Base-by-base conservation (phyloP, 2,113 vertebrate genomes). In the Paedocypris sp. region DNA sequence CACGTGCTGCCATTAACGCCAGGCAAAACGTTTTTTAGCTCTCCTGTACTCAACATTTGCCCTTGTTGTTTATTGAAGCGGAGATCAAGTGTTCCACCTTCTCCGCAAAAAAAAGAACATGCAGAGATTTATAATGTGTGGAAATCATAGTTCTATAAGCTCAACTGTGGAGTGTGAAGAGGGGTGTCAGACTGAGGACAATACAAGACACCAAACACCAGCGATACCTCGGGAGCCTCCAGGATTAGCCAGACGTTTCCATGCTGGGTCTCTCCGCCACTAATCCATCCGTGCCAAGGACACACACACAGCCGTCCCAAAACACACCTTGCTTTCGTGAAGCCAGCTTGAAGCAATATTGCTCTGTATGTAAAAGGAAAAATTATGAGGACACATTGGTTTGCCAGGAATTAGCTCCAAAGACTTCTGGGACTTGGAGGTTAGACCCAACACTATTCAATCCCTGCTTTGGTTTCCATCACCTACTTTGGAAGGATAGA, bases 261-360 rank as follows among this genome's bases (percentile, higher is more conserved):
- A 42, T 62, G 42, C 31, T 66, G 70, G 39, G 66, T 47, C 49
- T 67, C 52, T 41, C 58, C 38, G 39, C 35, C 33, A 13, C 47
- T 70, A 68, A 75, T 70, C 62, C 58, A 16, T 53, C 25, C 16
- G 18, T 42, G 68, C 61, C 61, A 72, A 75, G 58, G 67, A 42
- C 33, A 52, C 67, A n/a, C n/a, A 68, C 63, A 62, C 65, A 38
- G 64, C 25, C 35, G 66, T 48, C 41, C 22, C 60, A 47, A 22
- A 67, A 58, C 42, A 56, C 51, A 35, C 13, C 9, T 50, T 6
- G 48, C 13, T 31, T 69, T 60, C 28, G 43, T 10, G 60, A 42
- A 19, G 18, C 15, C 32, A 9, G 38, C 10, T 23, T 29, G 45
- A 61, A 61, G 23, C 18, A 57, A 26, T 20, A 10, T 33, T n/a